Evolutionary conservation across 2,888 invertebrate species (phyloP), one percentile per base, ranked within the genome.

Genomic region (Andrena trimmerana): DNA sequence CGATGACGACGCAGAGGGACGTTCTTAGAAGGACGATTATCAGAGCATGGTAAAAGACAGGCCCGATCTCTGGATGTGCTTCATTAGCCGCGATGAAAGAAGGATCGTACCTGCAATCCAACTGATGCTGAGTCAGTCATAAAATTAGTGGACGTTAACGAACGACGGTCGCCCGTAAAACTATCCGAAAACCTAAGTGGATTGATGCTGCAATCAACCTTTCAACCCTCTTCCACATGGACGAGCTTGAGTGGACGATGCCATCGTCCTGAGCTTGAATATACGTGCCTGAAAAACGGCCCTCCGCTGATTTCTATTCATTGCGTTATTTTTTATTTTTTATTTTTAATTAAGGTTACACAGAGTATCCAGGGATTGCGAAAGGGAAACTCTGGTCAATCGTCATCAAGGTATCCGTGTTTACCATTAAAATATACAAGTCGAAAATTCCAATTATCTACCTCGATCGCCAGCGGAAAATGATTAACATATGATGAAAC

Each of bases 1-100:
- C 50, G 78, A 80, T 85, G 83, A 83, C 83, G 74, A 69, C 54
- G 78, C 74, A 52, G 42, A 6, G 62, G 59, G 59, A 76, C 66
- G 67, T 83, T 83, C 83, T 72, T 42, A 67, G 85, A 78, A 83
- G 88, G 81, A 84, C 85, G 85, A 88, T 89, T 89, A 89, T 89
- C 85, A 82, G 85, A 85, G 89, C 86, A 88, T 86, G 84, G 84
- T 83, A 85, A 89, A 88, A 88, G 86, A 84, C 82, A 82, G 84
- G 79, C 65, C 85, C 85, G 87, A 85, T 81, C 87, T 66, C 62
- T 75, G 78, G 86, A 84, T 81, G 86, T 84, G 86, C 84, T 83
- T 89, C 89, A 87, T 86, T 89, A 85, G 81, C 73, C 80, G 79
- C 78, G 85, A 84, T 85, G 76, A 70, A 70, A 65, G 74, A 68